A percentile compares a stretch with the other conserved stretches of the same genome.
These are phyloP conservation scores for Bovichtus variegatus DNA, from an alignment of 2,797 vertebrate species.

Conservation along the genomic window DNA sequence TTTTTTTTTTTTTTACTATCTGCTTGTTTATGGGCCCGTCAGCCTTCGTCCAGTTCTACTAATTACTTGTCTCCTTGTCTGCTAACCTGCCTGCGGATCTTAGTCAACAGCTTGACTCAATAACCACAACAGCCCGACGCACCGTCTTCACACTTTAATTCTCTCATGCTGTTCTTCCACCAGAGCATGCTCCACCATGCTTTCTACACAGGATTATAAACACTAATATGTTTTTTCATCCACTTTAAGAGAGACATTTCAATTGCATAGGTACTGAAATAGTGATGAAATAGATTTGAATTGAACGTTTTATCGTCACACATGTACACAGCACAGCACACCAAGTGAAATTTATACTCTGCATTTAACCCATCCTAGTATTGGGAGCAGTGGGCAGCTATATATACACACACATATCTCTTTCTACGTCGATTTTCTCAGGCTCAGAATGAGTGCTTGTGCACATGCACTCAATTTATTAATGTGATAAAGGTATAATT, in stretches of 20 bases:
- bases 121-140: conserved; percentile 4
- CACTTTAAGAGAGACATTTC: neutral
- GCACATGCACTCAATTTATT: conserved; percentile 6
- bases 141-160: neutral
- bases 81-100: conserved; percentile 33
- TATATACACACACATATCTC: no score
- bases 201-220: neutral
- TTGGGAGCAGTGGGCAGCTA: no score
- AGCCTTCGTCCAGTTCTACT: conserved; percentile 9
- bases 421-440: neutral
- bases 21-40: conserved; percentile 18
- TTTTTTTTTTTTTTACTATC: neutral
- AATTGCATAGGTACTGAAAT: neutral
- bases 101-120: conserved; percentile 41
- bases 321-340: no score
- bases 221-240: neutral
- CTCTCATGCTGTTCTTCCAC: neutral
- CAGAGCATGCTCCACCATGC: conserved; percentile 23
- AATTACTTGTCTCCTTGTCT: conserved; percentile 42
- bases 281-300: no score
- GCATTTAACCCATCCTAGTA: no score
- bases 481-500: conserved; percentile 33
- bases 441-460: neutral
- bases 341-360: no score
- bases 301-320: no score